These are phyloP conservation scores for Laothoe populi DNA, from an alignment of 2,888 invertebrate genomes.

Conservation along the genomic window DNA sequence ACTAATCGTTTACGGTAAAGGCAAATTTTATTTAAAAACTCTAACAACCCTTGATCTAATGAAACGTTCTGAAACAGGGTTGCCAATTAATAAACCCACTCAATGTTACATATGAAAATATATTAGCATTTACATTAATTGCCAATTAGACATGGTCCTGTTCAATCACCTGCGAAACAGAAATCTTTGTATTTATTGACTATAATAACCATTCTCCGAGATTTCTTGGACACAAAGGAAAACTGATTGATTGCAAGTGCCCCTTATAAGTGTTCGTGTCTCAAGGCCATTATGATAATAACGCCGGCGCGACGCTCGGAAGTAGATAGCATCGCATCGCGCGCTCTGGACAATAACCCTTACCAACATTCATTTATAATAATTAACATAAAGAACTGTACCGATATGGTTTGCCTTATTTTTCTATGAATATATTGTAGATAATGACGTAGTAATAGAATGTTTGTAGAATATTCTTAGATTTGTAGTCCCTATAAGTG, in stretches of 20 bases:
- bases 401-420: constrained; percentile 8
- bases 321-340: constrained; percentile 79
- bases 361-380: constrained; percentile 73
- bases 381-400: constrained; percentile 64
- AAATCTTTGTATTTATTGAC: not conserved
- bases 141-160: constrained; percentile 3
- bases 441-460: constrained; percentile 3
- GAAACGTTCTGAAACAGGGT: not conserved
- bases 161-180: constrained; percentile 2
- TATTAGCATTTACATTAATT: not conserved
- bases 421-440: constrained; percentile 22
- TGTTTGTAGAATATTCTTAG: not conserved
- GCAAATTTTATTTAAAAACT: not conserved
- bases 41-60: not conserved
- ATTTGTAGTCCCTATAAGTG: not conserved
- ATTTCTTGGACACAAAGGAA: constrained; percentile 57
- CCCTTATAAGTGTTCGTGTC: constrained; percentile 74
- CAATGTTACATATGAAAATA: not conserved
- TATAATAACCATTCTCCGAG: constrained; percentile 22
- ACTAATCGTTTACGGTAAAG: too few relatives aligned
- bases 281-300: constrained; percentile 77
- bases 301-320: constrained; percentile 77
- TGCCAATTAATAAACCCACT: not conserved
- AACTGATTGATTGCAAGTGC: constrained; percentile 71
- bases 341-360: constrained; percentile 82